These are phyloP conservation scores for Gymnosoma rotundatum DNA, from an alignment of 2,888 invertebrate genomes.

Conservation along the genomic window DNA sequence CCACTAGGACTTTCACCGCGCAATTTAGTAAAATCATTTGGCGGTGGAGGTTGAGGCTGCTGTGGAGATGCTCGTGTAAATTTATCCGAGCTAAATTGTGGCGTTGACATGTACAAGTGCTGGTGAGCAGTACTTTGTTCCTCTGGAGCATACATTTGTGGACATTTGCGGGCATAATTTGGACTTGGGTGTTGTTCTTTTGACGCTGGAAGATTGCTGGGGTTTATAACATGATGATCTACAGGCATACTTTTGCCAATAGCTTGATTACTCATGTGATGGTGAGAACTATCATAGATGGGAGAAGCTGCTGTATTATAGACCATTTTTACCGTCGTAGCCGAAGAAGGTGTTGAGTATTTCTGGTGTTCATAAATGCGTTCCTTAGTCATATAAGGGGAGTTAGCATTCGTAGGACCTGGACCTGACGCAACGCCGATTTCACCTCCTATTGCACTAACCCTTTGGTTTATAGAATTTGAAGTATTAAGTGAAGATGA, in stretches of 20 bases:
- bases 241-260: constrained; percentile 48
- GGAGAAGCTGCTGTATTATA: constrained; percentile 56
- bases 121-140: constrained; percentile 72
- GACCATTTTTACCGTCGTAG: constrained; percentile 60
- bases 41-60: constrained; percentile 70
- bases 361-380: constrained; percentile 65
- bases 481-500: constrained; percentile 37
- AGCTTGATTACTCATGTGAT: constrained; percentile 42
- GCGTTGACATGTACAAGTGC: constrained; percentile 78
- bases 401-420: constrained; percentile 17
- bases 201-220: constrained; percentile 74
- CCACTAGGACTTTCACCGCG: constrained; percentile 67
- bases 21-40: constrained; percentile 58
- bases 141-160: constrained; percentile 76
- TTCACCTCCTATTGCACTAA: constrained; percentile 50
- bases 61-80: constrained; percentile 72
- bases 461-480: constrained; percentile 51
- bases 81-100: constrained; percentile 78
- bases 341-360: constrained; percentile 54
- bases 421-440: not conserved
- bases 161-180: constrained; percentile 78
- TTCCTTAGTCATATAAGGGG: constrained; percentile 59
- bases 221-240: constrained; percentile 77
- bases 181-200: constrained; percentile 78
- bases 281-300: constrained; percentile 58